A percentile compares a stretch with the other conserved stretches of the same genome.
These are phyloP conservation scores for Phoeniculus purpureus DNA, from an alignment of 2,797 vertebrate species.

Conservation along the genomic window DNA sequence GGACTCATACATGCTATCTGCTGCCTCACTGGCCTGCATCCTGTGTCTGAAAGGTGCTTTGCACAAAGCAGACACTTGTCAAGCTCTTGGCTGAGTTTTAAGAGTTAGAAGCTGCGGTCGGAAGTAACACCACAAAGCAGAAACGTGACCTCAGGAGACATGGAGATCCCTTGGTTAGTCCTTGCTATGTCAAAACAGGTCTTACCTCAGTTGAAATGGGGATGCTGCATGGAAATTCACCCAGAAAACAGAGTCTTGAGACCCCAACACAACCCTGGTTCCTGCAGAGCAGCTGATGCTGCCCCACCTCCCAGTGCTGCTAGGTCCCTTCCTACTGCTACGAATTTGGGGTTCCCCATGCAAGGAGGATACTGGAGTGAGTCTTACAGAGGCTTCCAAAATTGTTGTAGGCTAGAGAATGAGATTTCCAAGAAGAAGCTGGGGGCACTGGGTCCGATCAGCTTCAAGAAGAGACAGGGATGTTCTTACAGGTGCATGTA, in stretches of 20 bases:
- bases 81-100: rapidly evolving
- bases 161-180: rapidly evolving
- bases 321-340: neutral
- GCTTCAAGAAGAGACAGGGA: neutral
- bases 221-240: neutral
- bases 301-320: neutral
- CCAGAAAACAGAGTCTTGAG: rapidly evolving
- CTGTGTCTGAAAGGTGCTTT: rapidly evolving
- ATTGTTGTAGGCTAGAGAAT: neutral
- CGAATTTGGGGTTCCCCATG: no score
- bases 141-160: rapidly evolving
- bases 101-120: neutral
- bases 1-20: neutral
- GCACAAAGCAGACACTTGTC: neutral
- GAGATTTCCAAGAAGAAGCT: neutral
- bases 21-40: neutral
- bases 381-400: neutral
- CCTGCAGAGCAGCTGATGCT: neutral
- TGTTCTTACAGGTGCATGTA: neutral
- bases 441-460: neutral
- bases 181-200: rapidly evolving
- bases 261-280: rapidly evolving
- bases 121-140: neutral
- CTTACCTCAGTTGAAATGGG: neutral
- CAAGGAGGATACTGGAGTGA: neutral